A percentile compares a stretch with the other conserved stretches of the same genome.
phyloP scores from a whole-genome alignment of 2,113 vertebrate genomes.

The Myocastor coypus region DNA sequence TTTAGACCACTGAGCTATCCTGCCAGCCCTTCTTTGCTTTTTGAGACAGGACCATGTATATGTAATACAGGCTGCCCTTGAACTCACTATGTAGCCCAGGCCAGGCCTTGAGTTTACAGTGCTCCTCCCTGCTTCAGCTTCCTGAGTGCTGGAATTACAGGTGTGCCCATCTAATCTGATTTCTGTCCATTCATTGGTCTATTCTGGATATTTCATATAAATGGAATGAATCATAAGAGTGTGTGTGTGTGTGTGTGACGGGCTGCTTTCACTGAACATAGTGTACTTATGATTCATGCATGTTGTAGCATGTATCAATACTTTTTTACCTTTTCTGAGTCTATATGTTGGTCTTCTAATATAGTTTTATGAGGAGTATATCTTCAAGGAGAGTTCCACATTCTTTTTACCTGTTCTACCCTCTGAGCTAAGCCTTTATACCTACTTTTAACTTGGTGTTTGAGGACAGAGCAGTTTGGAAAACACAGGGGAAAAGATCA shows the following conservation, averaged over 20 bases:
- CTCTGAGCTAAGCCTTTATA: not conserved
- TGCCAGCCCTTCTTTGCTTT: not conserved
- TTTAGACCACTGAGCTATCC: too few relatives aligned
- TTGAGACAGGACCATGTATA: not conserved
- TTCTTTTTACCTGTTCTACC: not conserved
- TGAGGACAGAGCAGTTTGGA: conserved; percentile 19
- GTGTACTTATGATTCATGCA: not conserved
- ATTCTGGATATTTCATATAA: not conserved
- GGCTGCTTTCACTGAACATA: conserved; percentile 22
- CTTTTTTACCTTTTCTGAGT: conserved; percentile 7
- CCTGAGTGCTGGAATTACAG: not conserved
- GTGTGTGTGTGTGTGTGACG: too few relatives aligned
- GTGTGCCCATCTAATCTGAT: not conserved
- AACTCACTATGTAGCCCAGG: not conserved
- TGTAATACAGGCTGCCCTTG: not conserved
- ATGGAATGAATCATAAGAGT: conserved; percentile 3
- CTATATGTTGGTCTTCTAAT: not conserved
- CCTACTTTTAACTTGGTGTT: not conserved
- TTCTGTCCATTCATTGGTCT: not conserved
- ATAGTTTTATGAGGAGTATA: not conserved
- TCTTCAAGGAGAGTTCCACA: not conserved
- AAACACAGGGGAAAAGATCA: conserved; percentile 21
- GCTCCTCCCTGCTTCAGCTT: not conserved
- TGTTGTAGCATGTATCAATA: not conserved
- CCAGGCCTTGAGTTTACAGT: not conserved